Conservation (phyloP, 2,888 invertebrate species). For the Pristionchus maxplancki region DNA sequence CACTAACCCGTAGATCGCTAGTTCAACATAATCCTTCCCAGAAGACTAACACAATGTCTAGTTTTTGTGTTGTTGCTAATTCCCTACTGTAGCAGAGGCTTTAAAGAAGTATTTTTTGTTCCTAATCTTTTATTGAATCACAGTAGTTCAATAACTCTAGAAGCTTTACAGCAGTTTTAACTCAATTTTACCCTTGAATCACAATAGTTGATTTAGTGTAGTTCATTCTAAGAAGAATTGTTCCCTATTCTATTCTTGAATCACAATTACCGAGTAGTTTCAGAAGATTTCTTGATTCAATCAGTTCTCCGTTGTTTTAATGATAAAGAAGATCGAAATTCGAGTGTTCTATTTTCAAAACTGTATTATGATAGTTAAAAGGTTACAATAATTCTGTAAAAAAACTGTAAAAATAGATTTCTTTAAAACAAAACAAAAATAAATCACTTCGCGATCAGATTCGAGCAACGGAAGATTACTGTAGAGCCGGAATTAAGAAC, state of each 20-base stretch:
- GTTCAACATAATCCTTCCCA: constrained; percentile 1
- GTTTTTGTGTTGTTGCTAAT: background rate
- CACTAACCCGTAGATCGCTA: constrained; percentile 31
- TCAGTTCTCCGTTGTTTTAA: background rate
- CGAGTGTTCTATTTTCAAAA: background rate
- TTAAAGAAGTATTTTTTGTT: too few relatives aligned
- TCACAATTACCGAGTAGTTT: constrained; percentile 1
- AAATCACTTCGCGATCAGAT: background rate
- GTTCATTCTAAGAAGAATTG: background rate
- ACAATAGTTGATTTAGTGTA: background rate
- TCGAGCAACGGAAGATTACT: background rate
- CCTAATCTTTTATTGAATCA: background rate
- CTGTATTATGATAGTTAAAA: background rate
- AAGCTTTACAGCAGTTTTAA: background rate
- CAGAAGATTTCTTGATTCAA: background rate
- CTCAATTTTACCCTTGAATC: background rate
- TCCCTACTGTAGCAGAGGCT: background rate
- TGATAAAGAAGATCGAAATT: background rate
- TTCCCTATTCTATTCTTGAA: background rate
- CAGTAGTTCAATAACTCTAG: background rate
- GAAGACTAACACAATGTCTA: background rate
- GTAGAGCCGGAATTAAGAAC: background rate
- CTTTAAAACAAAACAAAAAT: background rate
- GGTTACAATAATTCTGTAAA: too few relatives aligned
- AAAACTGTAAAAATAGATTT: background rate